Conservation (phyloP, 2,113 vertebrate species). For the Dicaeum eximium region DNA sequence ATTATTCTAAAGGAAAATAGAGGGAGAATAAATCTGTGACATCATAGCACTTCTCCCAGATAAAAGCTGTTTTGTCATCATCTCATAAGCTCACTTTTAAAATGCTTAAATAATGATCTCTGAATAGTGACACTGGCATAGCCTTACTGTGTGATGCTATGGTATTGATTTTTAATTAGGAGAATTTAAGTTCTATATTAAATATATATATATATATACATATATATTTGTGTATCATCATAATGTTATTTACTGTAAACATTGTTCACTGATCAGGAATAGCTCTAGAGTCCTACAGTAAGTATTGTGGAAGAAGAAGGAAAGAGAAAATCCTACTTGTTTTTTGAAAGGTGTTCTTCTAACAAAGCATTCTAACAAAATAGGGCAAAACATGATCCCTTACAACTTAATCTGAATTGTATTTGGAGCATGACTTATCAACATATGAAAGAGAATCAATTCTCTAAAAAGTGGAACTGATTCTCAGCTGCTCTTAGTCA, state of each 20-base stretch:
- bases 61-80: neutral
- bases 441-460: neutral
- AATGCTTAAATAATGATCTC: neutral
- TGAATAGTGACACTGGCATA: neutral
- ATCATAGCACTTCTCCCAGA: neutral
- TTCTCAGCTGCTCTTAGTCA: neutral
- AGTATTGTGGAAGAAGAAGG: neutral
- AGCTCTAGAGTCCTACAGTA: neutral
- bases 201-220: neutral
- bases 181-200: neutral
- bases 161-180: neutral
- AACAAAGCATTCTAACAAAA: neutral
- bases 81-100: neutral
- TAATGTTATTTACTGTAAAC: neutral
- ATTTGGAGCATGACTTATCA: neutral
- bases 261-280: neutral
- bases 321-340: neutral
- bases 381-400: neutral
- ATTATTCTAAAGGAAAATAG: neutral
- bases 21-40: neutral
- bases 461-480: neutral
- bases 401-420: neutral
- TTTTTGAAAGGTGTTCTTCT: neutral
- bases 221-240: neutral
- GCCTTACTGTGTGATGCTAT: neutral